Evolutionary conservation across 2,888 invertebrate species (phyloP).

Genomic region (Caenorhabditis afra): DNA sequence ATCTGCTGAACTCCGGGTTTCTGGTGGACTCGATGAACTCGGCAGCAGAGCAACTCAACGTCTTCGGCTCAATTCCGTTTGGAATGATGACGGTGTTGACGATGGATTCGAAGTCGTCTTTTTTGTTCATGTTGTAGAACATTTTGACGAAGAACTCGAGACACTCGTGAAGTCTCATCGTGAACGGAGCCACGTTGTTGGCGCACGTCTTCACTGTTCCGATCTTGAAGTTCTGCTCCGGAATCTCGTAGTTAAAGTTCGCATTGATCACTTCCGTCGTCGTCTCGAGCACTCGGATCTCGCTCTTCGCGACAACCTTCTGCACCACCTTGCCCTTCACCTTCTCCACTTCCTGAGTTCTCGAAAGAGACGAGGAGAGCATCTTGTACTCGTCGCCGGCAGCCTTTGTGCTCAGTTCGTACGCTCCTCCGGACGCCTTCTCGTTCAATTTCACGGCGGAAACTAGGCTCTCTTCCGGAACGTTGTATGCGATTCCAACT

Average conservation of each 20-base stretch:
- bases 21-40: constrained; percentile 69
- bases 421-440: constrained; percentile 71
- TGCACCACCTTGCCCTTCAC: constrained; percentile 57
- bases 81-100: constrained; percentile 45
- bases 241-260: constrained; percentile 55
- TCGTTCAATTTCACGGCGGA: constrained; percentile 52
- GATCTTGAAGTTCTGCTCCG: constrained; percentile 14
- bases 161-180: constrained; percentile 64
- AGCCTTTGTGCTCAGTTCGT: constrained; percentile 68
- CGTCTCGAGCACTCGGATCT: constrained; percentile 51
- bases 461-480: constrained; percentile 45
- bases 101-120: constrained; percentile 57
- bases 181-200: constrained; percentile 48
- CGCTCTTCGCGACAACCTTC: constrained; percentile 42
- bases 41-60: constrained; percentile 66
- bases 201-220: constrained; percentile 35
- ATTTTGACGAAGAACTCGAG: constrained; percentile 64
- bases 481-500: constrained; percentile 70
- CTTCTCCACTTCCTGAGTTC: constrained; percentile 52
- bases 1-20: constrained; percentile 63
- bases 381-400: constrained; percentile 63
- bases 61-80: constrained; percentile 56
- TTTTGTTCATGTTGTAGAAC: constrained; percentile 66
- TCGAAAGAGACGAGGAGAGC: constrained; percentile 49
- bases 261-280: constrained; percentile 56